phyloP scores from a whole-genome alignment of 1,140 invertebrate genomes.

The Hycleus cichorii region DNA sequence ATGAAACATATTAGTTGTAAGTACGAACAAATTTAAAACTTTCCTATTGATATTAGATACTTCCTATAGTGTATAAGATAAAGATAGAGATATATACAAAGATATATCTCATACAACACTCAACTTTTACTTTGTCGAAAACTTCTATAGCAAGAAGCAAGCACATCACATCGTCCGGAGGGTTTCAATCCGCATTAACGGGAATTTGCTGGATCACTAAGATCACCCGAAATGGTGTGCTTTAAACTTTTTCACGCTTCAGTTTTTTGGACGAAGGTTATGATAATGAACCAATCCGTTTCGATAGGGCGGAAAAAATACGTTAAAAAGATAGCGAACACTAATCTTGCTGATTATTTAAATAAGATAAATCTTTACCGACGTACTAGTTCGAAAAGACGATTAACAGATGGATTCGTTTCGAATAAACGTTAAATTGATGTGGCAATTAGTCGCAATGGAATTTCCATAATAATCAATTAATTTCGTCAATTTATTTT shows the following conservation, averaged over 20 bases:
- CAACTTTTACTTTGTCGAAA: too few relatives aligned
- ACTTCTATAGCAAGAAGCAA: not conserved
- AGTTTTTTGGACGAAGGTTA: not conserved
- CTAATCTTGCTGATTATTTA: too few relatives aligned
- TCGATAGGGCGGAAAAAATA: not conserved
- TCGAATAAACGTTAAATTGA: too few relatives aligned
- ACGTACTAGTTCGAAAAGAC: too few relatives aligned
- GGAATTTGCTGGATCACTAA: constrained; percentile 5
- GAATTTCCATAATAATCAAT: too few relatives aligned
- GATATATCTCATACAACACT: too few relatives aligned
- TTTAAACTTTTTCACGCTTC: constrained; percentile 1
- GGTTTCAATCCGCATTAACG: constrained; percentile 8
- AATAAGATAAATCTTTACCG: too few relatives aligned
- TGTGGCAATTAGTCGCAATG: too few relatives aligned
- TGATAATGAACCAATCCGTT: not conserved
- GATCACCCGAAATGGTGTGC: not conserved
- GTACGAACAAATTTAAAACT: constrained; percentile 8
- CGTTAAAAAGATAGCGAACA: not conserved
- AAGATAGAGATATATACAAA: constrained; percentile 3
- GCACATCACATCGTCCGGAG: not conserved
- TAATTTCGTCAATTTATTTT: too few relatives aligned
- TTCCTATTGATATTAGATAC: constrained; percentile 6
- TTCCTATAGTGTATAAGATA: not conserved
- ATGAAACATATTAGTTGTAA: constrained; percentile 5
- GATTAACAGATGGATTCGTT: too few relatives aligned